Evolutionary conservation across 2,888 invertebrate genomes (phyloP), one percentile per base, ranked within the genome.

Genomic region (Amiota mariae): DNA sequence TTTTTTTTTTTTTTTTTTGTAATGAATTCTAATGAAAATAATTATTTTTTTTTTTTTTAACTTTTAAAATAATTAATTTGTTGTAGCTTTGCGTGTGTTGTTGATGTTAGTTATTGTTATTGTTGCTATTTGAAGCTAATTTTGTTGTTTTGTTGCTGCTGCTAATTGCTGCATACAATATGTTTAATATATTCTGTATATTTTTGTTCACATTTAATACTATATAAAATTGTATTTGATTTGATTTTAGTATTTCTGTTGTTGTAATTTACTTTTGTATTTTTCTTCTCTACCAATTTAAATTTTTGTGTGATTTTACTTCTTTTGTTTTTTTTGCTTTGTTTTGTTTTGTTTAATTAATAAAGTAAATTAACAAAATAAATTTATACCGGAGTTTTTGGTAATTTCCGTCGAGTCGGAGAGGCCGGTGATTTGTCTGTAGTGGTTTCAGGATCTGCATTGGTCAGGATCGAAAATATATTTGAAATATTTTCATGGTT

Each of bases 341-440:
- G 24, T 54, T 18, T 66, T 46, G 46, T n/a, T 64, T 63, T 63
- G 20, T 78, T 73, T 71, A 72, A 78, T 79, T 74, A 72, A 71
- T 76, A 76, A 79, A 78, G 78, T 57, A 81, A 79, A 76, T 82
- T 75, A 82, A 84, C 82, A 76, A 84, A 85, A 84, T 79, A 80
- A 77, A 92, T 94, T 95, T 96, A 95, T 96, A 97, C 97, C 94
- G 97, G 97, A 91, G 97, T 97, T 94, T 97, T 97, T 91, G 97
- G 97, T 92, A 97, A 93, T 94, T 97, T 97, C 93, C 97, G 94
- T 92, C 96, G 93, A 83, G 97, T 96, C 88, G 96, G 96, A 88
- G 96, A 96, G 83, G 95, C 94, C 88, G 96, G 96, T 87, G 95
- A 93, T 93, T 96, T 96, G 91, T 96, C 96, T 89, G 93, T 92